phyloP scores from a whole-genome alignment of 2,797 vertebrate species.

The Hylomyscus alleni region DNA sequence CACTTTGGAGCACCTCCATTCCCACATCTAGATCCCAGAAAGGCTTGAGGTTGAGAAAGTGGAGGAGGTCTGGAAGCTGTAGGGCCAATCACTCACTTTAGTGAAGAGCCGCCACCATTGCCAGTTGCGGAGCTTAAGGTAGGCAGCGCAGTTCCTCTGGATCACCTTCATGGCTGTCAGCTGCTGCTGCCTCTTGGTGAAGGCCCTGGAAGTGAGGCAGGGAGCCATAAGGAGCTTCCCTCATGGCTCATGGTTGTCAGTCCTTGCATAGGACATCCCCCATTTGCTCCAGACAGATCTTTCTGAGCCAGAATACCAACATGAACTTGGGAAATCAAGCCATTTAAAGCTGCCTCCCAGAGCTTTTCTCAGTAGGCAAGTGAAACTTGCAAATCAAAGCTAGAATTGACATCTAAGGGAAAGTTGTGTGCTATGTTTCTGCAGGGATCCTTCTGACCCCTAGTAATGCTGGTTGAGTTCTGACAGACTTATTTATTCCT shows the following conservation, averaged over 20 bases:
- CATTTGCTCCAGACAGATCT: neutral
- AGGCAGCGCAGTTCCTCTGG: conserved; percentile 98
- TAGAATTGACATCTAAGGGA: neutral
- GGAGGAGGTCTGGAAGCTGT: accelerated
- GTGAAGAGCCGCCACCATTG: conserved; percentile 99
- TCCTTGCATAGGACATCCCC: accelerated
- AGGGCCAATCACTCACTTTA: conserved; percentile 90
- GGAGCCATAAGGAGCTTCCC: neutral
- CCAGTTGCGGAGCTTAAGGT: conserved; percentile 99
- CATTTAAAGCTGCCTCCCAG: neutral
- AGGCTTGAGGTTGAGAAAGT: too few relatives aligned
- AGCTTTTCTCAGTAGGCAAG: neutral
- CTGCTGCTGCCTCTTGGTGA: conserved; percentile 97
- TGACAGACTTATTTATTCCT: neutral
- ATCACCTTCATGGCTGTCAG: conserved; percentile 98
- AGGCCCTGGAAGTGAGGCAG: conserved; percentile 91
- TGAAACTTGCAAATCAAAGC: neutral
- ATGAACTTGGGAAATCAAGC: neutral
- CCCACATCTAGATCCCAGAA: accelerated
- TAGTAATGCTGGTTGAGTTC: neutral
- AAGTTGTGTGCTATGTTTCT: accelerated
- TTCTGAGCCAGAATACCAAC: neutral
- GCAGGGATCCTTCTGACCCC: neutral
- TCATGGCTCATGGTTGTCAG: accelerated
- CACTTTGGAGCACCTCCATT: neutral